phyloP scores from a whole-genome alignment of 2,797 vertebrate genomes.

The Micropoecilia bifurca region DNA sequence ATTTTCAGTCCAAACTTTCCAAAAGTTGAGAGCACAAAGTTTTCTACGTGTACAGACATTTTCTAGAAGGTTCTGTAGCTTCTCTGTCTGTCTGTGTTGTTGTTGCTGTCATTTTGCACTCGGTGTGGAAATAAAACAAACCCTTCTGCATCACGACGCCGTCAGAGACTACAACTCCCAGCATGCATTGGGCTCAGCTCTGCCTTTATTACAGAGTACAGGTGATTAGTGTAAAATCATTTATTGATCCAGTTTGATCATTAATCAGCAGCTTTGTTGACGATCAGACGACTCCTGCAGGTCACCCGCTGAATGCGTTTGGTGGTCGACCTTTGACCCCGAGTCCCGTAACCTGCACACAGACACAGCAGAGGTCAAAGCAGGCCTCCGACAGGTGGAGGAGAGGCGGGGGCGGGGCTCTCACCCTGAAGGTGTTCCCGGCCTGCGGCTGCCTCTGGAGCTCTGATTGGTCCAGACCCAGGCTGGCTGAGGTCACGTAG shows the following conservation, averaged over 20 bases:
- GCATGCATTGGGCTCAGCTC: background rate
- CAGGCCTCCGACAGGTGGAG: background rate
- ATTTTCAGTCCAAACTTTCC: conserved; percentile 1
- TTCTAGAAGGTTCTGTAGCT: conserved; percentile 54
- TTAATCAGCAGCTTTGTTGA: background rate
- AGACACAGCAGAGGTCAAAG: background rate
- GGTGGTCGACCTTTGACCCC: conserved; percentile 87
- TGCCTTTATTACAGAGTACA: conserved; percentile 9
- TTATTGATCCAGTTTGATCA: background rate
- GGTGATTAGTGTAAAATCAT: background rate
- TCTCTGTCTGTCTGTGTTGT: conserved; percentile 25
- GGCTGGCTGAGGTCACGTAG: conserved; percentile 88
- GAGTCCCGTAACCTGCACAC: conserved; percentile 83
- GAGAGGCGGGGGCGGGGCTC: background rate
- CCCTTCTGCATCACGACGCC: background rate
- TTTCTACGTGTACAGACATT: conserved; percentile 70
- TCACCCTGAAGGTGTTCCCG: conserved; percentile 91
- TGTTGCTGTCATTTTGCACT: conserved; percentile 56
- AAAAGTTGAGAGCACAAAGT: conserved; percentile 61
- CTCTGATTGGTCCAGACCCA: conserved; percentile 80
- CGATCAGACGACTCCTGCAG: background rate
- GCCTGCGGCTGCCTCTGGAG: conserved; percentile 82
- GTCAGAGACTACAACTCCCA: conserved; percentile 13
- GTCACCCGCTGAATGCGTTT: conserved; percentile 67
- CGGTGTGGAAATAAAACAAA: conserved; percentile 61